These are phyloP conservation scores for Gallinago undulata DNA, from an alignment of 2,113 vertebrate species.

Conservation along the genomic window DNA sequence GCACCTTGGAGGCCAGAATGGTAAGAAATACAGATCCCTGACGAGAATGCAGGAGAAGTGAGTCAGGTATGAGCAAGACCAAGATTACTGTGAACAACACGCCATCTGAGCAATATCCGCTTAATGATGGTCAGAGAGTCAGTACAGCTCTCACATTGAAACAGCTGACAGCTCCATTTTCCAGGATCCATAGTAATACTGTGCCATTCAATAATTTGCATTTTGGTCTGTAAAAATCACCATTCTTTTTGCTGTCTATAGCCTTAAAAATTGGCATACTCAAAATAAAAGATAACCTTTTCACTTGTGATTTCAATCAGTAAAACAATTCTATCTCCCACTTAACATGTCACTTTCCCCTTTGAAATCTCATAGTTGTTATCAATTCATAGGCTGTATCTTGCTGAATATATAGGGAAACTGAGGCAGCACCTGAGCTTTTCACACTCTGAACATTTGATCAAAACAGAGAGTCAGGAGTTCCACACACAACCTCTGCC, in stretches of 20 bases:
- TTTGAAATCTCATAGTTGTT: not conserved
- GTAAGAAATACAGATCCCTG: not conserved
- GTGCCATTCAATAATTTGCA: constrained; percentile 9
- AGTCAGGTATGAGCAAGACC: constrained; percentile 52
- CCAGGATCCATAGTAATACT: not conserved
- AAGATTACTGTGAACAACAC: not conserved
- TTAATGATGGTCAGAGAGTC: not conserved
- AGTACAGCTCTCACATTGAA: not conserved
- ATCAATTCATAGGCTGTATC: not conserved
- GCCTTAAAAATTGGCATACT: not conserved
- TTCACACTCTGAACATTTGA: not conserved
- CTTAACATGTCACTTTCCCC: not conserved
- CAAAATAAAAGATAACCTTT: not conserved
- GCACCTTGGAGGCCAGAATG: not conserved
- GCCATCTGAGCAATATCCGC: not conserved
- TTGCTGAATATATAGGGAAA: not conserved
- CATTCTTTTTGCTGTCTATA: not conserved
- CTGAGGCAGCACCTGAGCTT: not conserved
- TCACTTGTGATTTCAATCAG: not conserved
- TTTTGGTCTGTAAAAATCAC: not conserved
- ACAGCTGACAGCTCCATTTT: not conserved
- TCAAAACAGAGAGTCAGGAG: not conserved
- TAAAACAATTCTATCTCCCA: not conserved
- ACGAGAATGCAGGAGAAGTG: not conserved
- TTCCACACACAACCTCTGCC: not conserved